Conservation (phyloP, 2,888 invertebrate genomes). For the Erebia aethiops region DNA sequence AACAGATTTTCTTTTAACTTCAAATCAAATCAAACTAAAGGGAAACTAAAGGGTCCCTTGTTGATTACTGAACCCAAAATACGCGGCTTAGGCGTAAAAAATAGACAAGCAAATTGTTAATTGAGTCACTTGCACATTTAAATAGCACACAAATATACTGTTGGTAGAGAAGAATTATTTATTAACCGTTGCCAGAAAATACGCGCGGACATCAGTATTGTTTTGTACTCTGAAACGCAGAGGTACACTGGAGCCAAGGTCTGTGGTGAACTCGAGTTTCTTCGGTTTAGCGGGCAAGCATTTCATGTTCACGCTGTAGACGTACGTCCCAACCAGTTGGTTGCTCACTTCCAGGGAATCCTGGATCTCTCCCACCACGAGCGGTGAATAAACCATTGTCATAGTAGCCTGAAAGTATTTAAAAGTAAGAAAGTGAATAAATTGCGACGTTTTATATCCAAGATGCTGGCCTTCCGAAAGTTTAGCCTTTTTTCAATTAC, state of each 20-base stretch:
- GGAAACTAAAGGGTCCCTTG: too few relatives aligned
- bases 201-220: conserved; percentile 56
- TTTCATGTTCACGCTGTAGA: conserved; percentile 63
- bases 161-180: too few relatives aligned
- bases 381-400: conserved; percentile 64
- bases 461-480: too few relatives aligned
- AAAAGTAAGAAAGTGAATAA: neutral
- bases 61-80: too few relatives aligned
- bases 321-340: conserved; percentile 58
- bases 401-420: conserved; percentile 55
- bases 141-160: too few relatives aligned
- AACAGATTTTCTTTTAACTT: too few relatives aligned
- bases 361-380: conserved; percentile 65
- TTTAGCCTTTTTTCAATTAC: too few relatives aligned
- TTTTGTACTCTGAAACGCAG: conserved; percentile 69
- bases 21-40: too few relatives aligned
- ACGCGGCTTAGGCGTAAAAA: too few relatives aligned
- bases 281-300: conserved; percentile 73
- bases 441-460: too few relatives aligned
- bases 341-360: conserved; percentile 65
- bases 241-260: conserved; percentile 61
- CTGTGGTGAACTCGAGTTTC: conserved; percentile 57
- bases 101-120: too few relatives aligned
- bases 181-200: conserved; percentile 59
- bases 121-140: too few relatives aligned